phyloP scores from a whole-genome alignment of 2,888 invertebrate genomes.

The Pristionchus mayeri region DNA sequence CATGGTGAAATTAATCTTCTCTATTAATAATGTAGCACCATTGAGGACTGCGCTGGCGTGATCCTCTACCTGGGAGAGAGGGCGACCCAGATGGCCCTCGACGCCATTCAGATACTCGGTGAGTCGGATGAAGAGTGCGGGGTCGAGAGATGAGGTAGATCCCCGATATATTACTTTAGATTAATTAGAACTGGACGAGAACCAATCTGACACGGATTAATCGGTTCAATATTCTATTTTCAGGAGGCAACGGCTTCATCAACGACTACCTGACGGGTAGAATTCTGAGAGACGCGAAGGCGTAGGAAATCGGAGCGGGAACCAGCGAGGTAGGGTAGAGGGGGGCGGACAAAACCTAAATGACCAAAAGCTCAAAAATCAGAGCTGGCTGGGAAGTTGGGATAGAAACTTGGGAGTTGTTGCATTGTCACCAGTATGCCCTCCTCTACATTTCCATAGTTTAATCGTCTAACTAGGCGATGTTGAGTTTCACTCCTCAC shows the following conservation, averaged over 20 bases:
- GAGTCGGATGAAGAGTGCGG: conserved; percentile 68
- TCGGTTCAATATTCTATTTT: too few species aligned
- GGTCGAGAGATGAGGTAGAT: not conserved
- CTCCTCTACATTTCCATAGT: too few species aligned
- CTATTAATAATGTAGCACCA: too few species aligned
- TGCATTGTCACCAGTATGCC: too few species aligned
- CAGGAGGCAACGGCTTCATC: conserved; percentile 97
- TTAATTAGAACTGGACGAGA: not conserved
- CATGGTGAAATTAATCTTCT: conserved; percentile 28
- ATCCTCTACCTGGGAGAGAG: conserved; percentile 92
- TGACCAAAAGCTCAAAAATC: too few species aligned
- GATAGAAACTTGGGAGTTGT: too few species aligned
- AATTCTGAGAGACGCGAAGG: conserved; percentile 92
- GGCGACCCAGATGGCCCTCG: conserved; percentile 89
- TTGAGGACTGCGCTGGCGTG: conserved; percentile 92
- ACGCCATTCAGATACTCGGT: conserved; percentile 96
- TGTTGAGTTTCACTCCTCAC: too few species aligned
- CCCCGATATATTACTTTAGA: too few species aligned
- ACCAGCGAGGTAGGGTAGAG: conserved; percentile 87
- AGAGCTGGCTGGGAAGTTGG: too few species aligned
- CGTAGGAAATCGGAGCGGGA: conserved; percentile 98
- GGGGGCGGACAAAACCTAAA: too few species aligned
- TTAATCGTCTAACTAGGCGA: too few species aligned
- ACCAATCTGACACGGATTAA: too few species aligned
- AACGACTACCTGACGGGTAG: conserved; percentile 97